Evolutionary conservation across 2,888 invertebrate genomes (phyloP).

Genomic region (Clitarchus hookeri): DNA sequence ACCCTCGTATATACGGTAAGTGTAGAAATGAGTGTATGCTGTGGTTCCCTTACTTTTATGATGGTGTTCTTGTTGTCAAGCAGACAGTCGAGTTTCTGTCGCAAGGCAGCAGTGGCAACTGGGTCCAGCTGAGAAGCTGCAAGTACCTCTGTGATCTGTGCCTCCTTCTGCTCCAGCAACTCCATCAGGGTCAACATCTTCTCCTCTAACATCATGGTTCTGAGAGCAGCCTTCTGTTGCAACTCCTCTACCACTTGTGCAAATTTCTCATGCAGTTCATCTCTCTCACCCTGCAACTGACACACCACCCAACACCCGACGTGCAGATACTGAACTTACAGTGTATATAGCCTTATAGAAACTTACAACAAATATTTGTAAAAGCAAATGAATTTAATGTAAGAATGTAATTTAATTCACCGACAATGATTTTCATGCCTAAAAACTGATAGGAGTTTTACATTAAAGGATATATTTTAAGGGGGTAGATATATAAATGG

Average conservation of each 20-base stretch:
- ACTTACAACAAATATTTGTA: no score
- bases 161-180: slow-evolving; percentile 69
- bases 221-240: slow-evolving; percentile 83
- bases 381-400: no score
- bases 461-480: no score
- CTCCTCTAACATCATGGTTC: slow-evolving; percentile 80
- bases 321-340: no score
- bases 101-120: slow-evolving; percentile 58
- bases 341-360: no score
- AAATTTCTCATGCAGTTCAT: slow-evolving; percentile 78
- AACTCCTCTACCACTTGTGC: slow-evolving; percentile 83
- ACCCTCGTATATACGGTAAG: background rate
- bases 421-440: no score
- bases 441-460: no score
- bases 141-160: slow-evolving; percentile 70
- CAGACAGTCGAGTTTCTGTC: slow-evolving; percentile 63
- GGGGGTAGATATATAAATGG: no score
- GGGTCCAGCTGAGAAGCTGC: slow-evolving; percentile 62
- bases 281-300: slow-evolving; percentile 70
- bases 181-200: slow-evolving; percentile 69
- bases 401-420: no score
- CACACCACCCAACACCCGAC: slow-evolving; percentile 18
- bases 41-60: background rate
- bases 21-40: background rate
- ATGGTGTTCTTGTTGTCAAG: slow-evolving; percentile 4